Evolutionary conservation across 2,797 vertebrate species (phyloP).

Genomic region (Pseudopleuronectes americanus): DNA sequence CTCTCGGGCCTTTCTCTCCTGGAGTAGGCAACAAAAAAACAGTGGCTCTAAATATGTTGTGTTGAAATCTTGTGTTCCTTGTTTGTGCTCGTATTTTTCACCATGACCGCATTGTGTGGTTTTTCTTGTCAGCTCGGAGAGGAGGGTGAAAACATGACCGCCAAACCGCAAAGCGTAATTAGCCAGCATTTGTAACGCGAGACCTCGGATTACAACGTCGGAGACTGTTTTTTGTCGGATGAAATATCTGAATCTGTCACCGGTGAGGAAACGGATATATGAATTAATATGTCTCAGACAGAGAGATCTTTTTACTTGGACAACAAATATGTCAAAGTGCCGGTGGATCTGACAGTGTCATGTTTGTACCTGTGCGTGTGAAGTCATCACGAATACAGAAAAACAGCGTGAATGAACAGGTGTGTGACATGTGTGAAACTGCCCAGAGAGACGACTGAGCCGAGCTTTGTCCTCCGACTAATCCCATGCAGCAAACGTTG

Average conservation of each 20-base stretch:
- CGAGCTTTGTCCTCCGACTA: conserved; percentile 44
- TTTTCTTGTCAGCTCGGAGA: conserved; percentile 19
- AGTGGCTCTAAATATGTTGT: conserved; percentile 36
- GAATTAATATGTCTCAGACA: not conserved
- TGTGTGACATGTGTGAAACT: conserved; percentile 53
- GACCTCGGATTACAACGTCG: conserved; percentile 27
- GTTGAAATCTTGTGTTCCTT: not conserved
- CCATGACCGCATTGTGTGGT: conserved; percentile 42
- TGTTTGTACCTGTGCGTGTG: conserved; percentile 56
- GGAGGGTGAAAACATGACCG: conserved; percentile 68
- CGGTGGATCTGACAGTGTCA: conserved; percentile 5
- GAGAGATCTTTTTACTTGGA: not conserved
- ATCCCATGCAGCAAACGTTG: conserved; percentile 49
- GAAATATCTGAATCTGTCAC: not conserved
- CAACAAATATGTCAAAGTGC: conserved; percentile 19
- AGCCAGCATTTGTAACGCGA: conserved; percentile 68
- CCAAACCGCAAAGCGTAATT: conserved; percentile 48
- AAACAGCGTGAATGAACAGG: conserved; percentile 42
- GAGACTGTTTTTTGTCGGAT: not conserved
- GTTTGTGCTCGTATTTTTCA: conserved; percentile 48
- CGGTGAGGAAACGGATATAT: not conserved
- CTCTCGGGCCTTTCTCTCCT: not conserved
- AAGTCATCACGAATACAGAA: conserved; percentile 10
- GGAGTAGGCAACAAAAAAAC: not conserved
- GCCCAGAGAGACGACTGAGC: conserved; percentile 56